These are phyloP conservation scores for Anneissia japonica DNA, from an alignment of 35 echinoderm and acorn worm species.

Conservation along the genomic window DNA sequence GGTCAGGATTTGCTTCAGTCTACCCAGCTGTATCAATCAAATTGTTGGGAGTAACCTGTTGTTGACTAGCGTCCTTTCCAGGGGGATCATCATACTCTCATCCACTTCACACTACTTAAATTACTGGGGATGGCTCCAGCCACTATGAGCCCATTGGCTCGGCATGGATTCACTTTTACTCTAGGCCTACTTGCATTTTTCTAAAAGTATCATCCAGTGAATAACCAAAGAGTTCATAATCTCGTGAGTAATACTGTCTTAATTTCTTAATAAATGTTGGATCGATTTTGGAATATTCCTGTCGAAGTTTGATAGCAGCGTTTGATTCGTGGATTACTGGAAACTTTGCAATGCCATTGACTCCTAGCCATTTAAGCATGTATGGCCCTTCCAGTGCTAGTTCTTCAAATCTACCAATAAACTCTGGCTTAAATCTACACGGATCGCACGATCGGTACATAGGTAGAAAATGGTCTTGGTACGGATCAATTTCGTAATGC, in stretches of 20 bases:
- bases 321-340: neutral
- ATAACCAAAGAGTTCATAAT: neutral
- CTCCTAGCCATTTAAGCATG: neutral
- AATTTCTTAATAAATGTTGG: neutral
- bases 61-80: too few species aligned
- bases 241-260: neutral
- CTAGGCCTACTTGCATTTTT: neutral
- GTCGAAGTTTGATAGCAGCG: neutral
- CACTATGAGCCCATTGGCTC: too few species aligned
- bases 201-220: neutral
- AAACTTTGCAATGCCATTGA: neutral
- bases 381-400: neutral
- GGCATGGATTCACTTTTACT: conserved; percentile 10
- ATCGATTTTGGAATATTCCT: neutral
- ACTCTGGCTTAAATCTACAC: neutral
- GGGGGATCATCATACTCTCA: too few species aligned
- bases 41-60: too few species aligned
- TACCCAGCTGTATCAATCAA: too few species aligned
- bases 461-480: neutral
- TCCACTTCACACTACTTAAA: too few species aligned
- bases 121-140: too few species aligned
- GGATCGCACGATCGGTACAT: neutral
- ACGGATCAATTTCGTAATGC: neutral
- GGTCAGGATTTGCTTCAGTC: too few species aligned
- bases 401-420: neutral